Base-by-base conservation (phyloP, 1,140 invertebrate species). In the Xylocopa sonorina region DNA sequence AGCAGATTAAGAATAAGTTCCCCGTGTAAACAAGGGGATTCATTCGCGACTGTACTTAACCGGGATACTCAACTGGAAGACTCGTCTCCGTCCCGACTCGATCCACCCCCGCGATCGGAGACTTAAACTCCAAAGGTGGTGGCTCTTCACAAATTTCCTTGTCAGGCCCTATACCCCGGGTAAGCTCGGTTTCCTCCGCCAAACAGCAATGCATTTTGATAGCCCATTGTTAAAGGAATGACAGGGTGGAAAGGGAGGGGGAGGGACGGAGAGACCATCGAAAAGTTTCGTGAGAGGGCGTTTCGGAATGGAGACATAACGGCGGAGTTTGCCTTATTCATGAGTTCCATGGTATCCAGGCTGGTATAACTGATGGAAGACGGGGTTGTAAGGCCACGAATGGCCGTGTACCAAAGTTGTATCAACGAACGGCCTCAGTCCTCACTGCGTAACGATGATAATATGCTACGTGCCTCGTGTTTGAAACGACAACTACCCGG, bases 401-500 rank as follows among this genome's bases (percentile, higher is more conserved):
- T 87, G 85, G 82, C 79, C 82, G 58, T 87, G 86, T 87, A 87
- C 74, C 82, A 62, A 87, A 87, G 80, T 87, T 87, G 85, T 87
- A 87, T 87, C 86, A 86, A 82, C 79, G 82, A 84, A 84, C 85
- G 85, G 85, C 72, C 83, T 77, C 75, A 63, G 74, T 87, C 79
- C 73, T 78, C 80, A 67, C 67, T 72, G 85, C 85, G 82, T 87
- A 87, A 87, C 86, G 86, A 87, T 85, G 85, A 87, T 87, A 87
- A 87, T 87, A 87, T 73, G 86, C 86, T 87, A 87, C 86, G 86
- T 87, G 86, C 82, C 73, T 86, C 85, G 86, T 87, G 86, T 87
- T 74, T 80, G 74, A 83, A 87, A 87, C 85, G 85, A 87, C 82
- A 78, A 85, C 82, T 72, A 87, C 80, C 64, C 80, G 82, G 72